Evolutionary conservation across 2,797 vertebrate species (phyloP).

Genomic region (Sphaeramia orbicularis): DNA sequence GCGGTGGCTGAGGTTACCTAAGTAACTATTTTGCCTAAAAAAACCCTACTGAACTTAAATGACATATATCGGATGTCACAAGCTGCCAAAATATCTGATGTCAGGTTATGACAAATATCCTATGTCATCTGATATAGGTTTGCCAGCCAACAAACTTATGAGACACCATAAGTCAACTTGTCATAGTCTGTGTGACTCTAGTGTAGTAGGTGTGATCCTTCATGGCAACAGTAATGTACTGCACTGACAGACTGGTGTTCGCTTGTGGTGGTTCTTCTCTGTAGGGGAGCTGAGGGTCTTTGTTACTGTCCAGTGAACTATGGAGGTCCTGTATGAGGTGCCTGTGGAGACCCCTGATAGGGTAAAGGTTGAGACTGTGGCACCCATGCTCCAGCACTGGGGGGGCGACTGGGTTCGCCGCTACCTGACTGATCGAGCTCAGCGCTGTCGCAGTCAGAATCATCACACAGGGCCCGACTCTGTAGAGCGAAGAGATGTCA

Average conservation of each 20-base stretch:
- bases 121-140: conserved; percentile 66
- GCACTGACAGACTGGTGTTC: conserved; percentile 68
- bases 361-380: conserved; percentile 54
- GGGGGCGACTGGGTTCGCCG: conserved; percentile 89
- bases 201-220: conserved; percentile 66
- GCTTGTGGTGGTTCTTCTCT: conserved; percentile 60
- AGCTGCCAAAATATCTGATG: conserved; percentile 79
- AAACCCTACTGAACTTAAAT: conserved; percentile 67
- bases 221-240: conserved; percentile 77
- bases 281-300: conserved; percentile 61
- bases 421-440: conserved; percentile 93
- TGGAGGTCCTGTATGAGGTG: conserved; percentile 69
- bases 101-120: conserved; percentile 74
- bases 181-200: conserved; percentile 65
- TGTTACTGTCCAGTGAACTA: conserved; percentile 60
- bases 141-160: conserved; percentile 66
- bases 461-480: conserved; percentile 86
- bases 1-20: conserved; percentile 69
- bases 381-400: conserved; percentile 87
- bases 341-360: conserved; percentile 72
- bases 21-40: conserved; percentile 67
- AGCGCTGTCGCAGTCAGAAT: conserved; percentile 94
- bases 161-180: conserved; percentile 73
- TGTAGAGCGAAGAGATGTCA: conserved; percentile 36
- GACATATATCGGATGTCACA: conserved; percentile 76